These are phyloP conservation scores for Aplocera efformata DNA, from an alignment of 2,888 invertebrate species.

Conservation along the genomic window DNA sequence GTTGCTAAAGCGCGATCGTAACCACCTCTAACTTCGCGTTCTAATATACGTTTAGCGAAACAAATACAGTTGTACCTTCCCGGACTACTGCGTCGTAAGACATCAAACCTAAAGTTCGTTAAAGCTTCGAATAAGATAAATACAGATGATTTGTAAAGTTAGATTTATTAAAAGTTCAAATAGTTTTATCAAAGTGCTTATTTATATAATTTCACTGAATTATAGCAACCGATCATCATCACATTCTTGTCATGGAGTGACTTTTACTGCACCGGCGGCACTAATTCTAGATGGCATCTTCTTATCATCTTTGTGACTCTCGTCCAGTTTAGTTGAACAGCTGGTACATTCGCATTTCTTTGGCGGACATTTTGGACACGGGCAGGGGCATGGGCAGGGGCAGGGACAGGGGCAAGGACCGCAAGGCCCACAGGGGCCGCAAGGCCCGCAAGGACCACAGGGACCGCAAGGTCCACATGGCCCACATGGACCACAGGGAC, in stretches of 20 bases:
- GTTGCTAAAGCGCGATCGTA: constrained; percentile 21
- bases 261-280: constrained; percentile 31
- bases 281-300: constrained; percentile 31
- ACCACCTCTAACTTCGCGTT: too few species aligned
- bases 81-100: too few species aligned
- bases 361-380: constrained; percentile 20
- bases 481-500: constrained; percentile 32
- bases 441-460: constrained; percentile 31
- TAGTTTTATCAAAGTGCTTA: constrained; percentile 15
- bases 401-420: constrained; percentile 33
- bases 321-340: constrained; percentile 29
- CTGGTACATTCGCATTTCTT: constrained; percentile 34
- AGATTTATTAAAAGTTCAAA: constrained; percentile 19
- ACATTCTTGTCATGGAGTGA: constrained; percentile 28
- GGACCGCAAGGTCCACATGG: constrained; percentile 23
- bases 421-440: constrained; percentile 36
- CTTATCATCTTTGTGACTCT: constrained; percentile 35
- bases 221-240: constrained; percentile 12
- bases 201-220: constrained; percentile 11
- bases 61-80: too few species aligned
- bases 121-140: constrained; percentile 5
- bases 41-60: too few species aligned
- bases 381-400: constrained; percentile 26
- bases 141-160: constrained; percentile 9
- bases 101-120: too few species aligned